phyloP scores from a whole-genome alignment of 2,888 invertebrate genomes.

The Aphidius colemani region DNA sequence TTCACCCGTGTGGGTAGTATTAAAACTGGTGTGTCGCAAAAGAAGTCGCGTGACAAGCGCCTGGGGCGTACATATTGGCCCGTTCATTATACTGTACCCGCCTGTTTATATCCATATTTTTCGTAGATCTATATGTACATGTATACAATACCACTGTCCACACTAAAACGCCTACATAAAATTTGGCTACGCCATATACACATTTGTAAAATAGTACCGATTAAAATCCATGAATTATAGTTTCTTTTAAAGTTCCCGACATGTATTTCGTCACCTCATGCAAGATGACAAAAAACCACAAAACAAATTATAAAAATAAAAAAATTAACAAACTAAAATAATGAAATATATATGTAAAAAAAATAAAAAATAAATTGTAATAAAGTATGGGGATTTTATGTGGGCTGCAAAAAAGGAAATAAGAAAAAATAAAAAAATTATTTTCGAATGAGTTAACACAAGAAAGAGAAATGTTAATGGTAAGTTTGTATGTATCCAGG shows the following conservation, averaged over 20 bases:
- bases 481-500: not conserved
- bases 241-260: not conserved
- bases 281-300: not conserved
- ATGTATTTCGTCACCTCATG: not conserved
- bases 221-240: not conserved
- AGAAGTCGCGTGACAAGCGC: slow-evolving; percentile 52
- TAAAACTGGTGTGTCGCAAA: slow-evolving; percentile 50
- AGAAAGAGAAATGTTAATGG: not conserved
- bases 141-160: too few relatives aligned
- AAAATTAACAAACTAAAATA: not conserved
- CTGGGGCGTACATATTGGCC: slow-evolving; percentile 47
- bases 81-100: slow-evolving; percentile 58
- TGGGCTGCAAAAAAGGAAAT: too few relatives aligned
- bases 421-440: too few relatives aligned
- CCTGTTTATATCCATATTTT: slow-evolving; percentile 54
- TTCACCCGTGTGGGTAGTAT: slow-evolving; percentile 50
- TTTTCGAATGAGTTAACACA: not conserved
- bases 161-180: too few relatives aligned
- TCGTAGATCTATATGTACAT: slow-evolving; percentile 33
- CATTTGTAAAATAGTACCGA: slow-evolving; percentile 12
- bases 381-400: too few relatives aligned
- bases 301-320: not conserved
- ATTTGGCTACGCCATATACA: slow-evolving; percentile 2
- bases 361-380: too few relatives aligned
- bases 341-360: not conserved